Evolutionary conservation across 1,140 invertebrate genomes (phyloP).

Genomic region (Eumeta japonica): DNA sequence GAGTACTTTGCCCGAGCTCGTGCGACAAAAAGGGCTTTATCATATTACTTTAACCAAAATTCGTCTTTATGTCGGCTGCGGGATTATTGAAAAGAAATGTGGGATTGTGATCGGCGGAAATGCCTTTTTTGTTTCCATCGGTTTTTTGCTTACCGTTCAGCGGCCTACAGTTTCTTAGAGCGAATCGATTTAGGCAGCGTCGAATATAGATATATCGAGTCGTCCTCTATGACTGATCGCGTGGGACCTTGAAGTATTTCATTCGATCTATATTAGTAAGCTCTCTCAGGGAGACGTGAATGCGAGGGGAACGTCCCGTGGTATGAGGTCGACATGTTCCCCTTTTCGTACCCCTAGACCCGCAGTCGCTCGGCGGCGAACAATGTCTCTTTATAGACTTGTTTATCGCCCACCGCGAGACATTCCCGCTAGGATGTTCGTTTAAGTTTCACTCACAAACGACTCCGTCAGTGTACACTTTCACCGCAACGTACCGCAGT

Average conservation of each 20-base stretch:
- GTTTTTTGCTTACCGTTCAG: too few relatives aligned
- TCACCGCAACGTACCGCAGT: neutral
- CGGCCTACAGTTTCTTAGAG: too few relatives aligned
- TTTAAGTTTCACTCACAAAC: conserved; percentile 10
- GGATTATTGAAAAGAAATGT: too few relatives aligned
- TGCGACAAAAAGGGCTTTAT: too few relatives aligned
- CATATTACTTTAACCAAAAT: neutral
- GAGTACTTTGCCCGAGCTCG: neutral
- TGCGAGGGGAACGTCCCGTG: neutral
- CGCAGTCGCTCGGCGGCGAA: conserved; percentile 12
- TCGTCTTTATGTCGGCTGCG: too few relatives aligned
- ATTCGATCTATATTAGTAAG: neutral
- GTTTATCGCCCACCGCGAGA: conserved; percentile 32
- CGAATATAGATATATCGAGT: too few relatives aligned
- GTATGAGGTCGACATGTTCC: neutral
- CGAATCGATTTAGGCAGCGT: neutral
- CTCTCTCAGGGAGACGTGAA: neutral
- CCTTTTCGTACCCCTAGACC: conserved; percentile 6
- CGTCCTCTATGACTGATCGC: too few relatives aligned
- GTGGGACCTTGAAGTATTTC: neutral
- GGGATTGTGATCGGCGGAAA: too few relatives aligned
- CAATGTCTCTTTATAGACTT: conserved; percentile 27
- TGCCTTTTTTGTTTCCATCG: too few relatives aligned
- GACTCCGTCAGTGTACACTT: neutral
- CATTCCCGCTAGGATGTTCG: conserved; percentile 20